Conservation (phyloP, 2,888 invertebrate species). For the Sinhomidia bicolor region DNA sequence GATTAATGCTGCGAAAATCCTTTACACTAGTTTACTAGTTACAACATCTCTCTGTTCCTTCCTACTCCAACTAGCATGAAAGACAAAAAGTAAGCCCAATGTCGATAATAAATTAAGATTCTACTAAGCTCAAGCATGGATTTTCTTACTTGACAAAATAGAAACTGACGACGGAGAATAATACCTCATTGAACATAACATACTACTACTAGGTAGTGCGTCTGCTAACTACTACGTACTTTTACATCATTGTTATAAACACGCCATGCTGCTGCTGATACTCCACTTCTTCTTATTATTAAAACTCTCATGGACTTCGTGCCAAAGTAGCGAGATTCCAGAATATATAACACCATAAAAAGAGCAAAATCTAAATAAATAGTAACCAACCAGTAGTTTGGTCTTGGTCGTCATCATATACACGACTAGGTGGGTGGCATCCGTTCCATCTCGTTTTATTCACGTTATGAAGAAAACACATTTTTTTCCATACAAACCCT, state of each 20-base stretch:
- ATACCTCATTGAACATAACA: not conserved
- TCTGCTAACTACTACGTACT: too few relatives aligned
- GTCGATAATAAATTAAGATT: conserved; percentile 28
- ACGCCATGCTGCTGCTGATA: too few relatives aligned
- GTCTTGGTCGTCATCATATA: conserved; percentile 21
- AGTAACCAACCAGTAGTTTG: not conserved
- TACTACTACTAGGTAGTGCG: not conserved
- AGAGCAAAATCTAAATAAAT: conserved; percentile 54
- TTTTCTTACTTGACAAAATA: not conserved
- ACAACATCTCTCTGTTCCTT: not conserved
- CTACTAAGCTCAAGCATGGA: not conserved
- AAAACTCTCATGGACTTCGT: not conserved
- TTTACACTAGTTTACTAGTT: not conserved
- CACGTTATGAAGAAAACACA: not conserved
- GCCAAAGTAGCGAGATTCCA: conserved; percentile 41
- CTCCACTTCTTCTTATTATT: not conserved
- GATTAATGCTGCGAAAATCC: conserved; percentile 36
- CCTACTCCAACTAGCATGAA: not conserved
- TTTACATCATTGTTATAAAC: not conserved
- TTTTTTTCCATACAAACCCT: conserved; percentile 25
- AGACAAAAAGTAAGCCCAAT: not conserved
- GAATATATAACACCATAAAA: conserved; percentile 53
- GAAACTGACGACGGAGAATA: not conserved
- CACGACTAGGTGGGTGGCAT: conserved; percentile 56
- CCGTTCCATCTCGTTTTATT: conserved; percentile 7